Evolutionary conservation across 2,888 invertebrate genomes (phyloP), one percentile per base, ranked within the genome.

Genomic region (Netelia virgata): DNA sequence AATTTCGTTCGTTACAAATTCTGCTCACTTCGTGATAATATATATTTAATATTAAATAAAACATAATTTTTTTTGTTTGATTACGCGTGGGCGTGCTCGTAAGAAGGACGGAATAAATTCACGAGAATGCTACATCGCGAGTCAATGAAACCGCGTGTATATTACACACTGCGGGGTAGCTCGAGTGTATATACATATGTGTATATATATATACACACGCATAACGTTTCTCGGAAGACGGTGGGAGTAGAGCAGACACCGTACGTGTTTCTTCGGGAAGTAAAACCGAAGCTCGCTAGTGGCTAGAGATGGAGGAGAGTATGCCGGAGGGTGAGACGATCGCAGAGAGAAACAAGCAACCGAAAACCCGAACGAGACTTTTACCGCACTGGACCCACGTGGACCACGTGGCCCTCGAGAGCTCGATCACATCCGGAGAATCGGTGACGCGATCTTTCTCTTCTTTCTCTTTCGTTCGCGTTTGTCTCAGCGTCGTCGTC

Each of bases 351-450:
- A 61, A 78, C 16, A 61, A 50, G 20, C 57, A 23, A 47, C 16
- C 14, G 6, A 57, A 36, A 70, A 16, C 43, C 73, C 47, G 50
- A 79, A 75, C 36, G 70, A 76, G 64, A 59, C 66, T 83, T 74
- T 50, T 83, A 73, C 63, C 50, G 61, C 53, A 57, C 66, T 63
- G 68, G 83, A 79, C 72, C 72, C 83, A 83, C 83, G 85, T 77
- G 80, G 80, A 77, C 73, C 85, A 85, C 85, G 85, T 85, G 85
- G 85, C 80, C 83, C 79, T 63, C 53, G 61, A 11, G 20, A 11
- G 20, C 81, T 81, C 76, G 69, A 81, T 81, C 73, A 75, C 76
- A 80, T 80, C 83, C 83, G 76, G 76, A 63, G 69, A 74, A 84
- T 84, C 68, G 79, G 72, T 79, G 72, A 73, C 82, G 72, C 59